A percentile compares a stretch with the other conserved stretches of the same genome.
Conservation (phyloP, 2,797 vertebrate species). For the Chanos chanos region DNA sequence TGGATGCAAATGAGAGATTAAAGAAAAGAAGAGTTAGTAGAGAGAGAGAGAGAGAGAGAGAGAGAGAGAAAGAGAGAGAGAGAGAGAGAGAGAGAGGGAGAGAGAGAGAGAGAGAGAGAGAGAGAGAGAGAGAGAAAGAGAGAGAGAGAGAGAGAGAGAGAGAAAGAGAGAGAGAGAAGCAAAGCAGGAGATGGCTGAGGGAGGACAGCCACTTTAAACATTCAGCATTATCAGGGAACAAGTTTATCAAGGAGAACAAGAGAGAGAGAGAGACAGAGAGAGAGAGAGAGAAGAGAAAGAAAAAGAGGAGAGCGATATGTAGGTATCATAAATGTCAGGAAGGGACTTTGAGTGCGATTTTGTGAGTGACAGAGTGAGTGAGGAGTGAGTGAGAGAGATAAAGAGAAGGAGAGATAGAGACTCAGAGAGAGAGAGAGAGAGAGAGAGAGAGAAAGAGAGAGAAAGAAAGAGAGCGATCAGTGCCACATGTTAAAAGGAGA, state of each 20-base stretch:
- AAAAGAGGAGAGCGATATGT: neutral
- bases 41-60: slow-evolving; percentile 85
- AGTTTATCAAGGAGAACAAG: no score
- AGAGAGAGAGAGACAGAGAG: slow-evolving; percentile 40
- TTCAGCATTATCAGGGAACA: no score
- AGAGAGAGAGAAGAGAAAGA: slow-evolving; percentile 29
- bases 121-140: slow-evolving; percentile 87
- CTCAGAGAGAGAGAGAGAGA: slow-evolving; percentile 54
- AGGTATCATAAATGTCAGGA: slow-evolving; percentile 4
- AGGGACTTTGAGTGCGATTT: slow-evolving; percentile 29
- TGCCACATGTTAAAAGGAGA: slow-evolving; percentile 50
- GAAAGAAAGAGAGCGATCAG: slow-evolving; percentile 52
- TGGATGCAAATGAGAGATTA: slow-evolving; percentile 96
- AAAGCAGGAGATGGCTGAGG: no score
- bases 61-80: slow-evolving; percentile 87
- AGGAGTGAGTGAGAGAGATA: slow-evolving; percentile 50
- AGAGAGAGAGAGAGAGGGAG: slow-evolving; percentile 84
- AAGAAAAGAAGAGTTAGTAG: slow-evolving; percentile 92
- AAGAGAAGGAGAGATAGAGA: slow-evolving; percentile 46
- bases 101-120: slow-evolving; percentile 84
- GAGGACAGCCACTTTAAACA: no score
- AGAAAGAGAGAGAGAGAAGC: slow-evolving; percentile 50
- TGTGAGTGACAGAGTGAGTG: slow-evolving; percentile 41
- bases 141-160: slow-evolving; percentile 51
- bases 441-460: slow-evolving; percentile 51